These are phyloP conservation scores for Pseudanteris insignis DNA, from an alignment of 2,888 invertebrate species.

Conservation along the genomic window DNA sequence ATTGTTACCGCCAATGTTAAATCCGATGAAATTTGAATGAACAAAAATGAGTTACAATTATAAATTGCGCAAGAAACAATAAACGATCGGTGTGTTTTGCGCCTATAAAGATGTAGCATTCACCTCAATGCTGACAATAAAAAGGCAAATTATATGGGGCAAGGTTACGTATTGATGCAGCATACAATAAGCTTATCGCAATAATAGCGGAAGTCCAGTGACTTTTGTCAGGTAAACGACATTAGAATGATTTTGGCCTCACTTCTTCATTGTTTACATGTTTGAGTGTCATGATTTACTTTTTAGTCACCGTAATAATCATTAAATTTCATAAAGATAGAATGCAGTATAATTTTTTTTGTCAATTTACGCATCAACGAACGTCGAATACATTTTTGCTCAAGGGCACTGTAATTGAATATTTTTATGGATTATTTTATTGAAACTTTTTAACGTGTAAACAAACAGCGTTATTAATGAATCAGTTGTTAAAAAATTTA, in stretches of 20 bases:
- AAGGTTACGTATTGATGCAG: constrained; percentile 30
- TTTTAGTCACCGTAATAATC: constrained; percentile 49
- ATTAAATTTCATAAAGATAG: constrained; percentile 47
- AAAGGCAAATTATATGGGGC: constrained; percentile 29
- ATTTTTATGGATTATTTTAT: too few relatives aligned
- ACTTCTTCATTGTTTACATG: constrained; percentile 52
- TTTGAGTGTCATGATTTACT: constrained; percentile 51
- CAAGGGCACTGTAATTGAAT: constrained; percentile 27
- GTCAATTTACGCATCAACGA: constrained; percentile 39
- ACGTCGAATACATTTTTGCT: constrained; percentile 28
- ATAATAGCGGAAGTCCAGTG: constrained; percentile 39
- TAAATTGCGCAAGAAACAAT: constrained; percentile 8
- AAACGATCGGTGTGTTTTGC: constrained; percentile 19
- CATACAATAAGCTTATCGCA: constrained; percentile 30
- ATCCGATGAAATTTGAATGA: too few relatives aligned
- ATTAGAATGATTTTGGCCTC: constrained; percentile 48
- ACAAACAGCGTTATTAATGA: too few relatives aligned
- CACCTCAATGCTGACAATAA: constrained; percentile 23
- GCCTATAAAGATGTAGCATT: constrained; percentile 40
- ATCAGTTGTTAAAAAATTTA: too few relatives aligned
- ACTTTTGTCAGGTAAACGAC: constrained; percentile 39
- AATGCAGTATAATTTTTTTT: constrained; percentile 28
- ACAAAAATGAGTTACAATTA: background rate
- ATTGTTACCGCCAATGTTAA: too few relatives aligned
- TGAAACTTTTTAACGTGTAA: too few relatives aligned